Base-by-base conservation (phyloP, 2,797 vertebrate genomes). In the Meda fulgida region DNA sequence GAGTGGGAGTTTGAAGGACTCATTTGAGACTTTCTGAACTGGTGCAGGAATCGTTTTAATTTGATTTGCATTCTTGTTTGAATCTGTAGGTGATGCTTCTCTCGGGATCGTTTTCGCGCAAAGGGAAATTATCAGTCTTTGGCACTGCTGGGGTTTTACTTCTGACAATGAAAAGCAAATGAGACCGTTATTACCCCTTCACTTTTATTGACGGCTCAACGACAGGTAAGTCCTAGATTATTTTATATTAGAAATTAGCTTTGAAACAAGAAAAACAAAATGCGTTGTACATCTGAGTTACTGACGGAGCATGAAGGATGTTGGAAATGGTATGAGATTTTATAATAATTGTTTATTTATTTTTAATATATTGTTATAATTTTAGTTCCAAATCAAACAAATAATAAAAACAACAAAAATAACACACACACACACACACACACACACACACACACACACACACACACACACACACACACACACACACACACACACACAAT, bases 101-200 rank as follows among this genome's bases (percentile, higher is more conserved):
- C 84, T 77, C 26, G 53, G 89, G 87, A 83, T 78, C 79, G 81
- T 86, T 87, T 78, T 75, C 75, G 88, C 91, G 86, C 91, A 90
- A 66, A 89, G 94, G 84, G 93, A 93, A 90, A 93, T 94, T 91
- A 89, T 90, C 90, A 89, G 91, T 92, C 89, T 90, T 80, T 90
- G 86, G 91, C 86, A 90, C 87, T 69, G 89, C 84, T 87, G 75
- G 88, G 91, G n/a, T 88, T 91, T 92, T 90, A 88, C 90, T 91
- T 87, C 86, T 92, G 91, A 91, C 89, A 91, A 93, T 94, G 94
- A 94, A 95, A 91, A 92, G 91, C 92, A 94, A 93, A 95, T 96
- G 94, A 96, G 91, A 92, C 88, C 91, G 89, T 89, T 90, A 48
- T 48, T 18, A 87, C 86, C 92, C 90, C 89, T 84, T 89, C 86